Conservation (phyloP, 2,113 vertebrate species). For the Eubucco bourcierii region DNA sequence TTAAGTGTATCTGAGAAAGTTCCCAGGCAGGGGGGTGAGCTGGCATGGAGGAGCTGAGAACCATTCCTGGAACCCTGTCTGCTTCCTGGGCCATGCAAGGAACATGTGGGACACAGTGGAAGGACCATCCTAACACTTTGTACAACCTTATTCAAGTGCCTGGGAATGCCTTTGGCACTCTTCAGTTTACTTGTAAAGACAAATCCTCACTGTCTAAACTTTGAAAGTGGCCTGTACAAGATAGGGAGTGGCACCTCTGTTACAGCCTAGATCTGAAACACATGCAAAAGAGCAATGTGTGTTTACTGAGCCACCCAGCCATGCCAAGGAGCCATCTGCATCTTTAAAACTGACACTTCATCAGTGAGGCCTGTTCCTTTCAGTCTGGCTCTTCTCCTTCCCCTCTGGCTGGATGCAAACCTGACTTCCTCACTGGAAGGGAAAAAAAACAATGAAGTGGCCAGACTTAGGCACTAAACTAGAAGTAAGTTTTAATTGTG, state of each 20-base stretch:
- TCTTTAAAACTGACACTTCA: neutral
- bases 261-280: neutral
- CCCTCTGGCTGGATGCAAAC: neutral
- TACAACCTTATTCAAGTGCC: neutral
- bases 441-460: neutral
- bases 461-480: neutral
- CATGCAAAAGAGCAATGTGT: neutral
- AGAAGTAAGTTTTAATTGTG: neutral
- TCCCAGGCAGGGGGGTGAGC: neutral
- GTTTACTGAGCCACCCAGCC: neutral
- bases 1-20: neutral
- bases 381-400: neutral
- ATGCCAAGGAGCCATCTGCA: neutral
- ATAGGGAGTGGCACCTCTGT: neutral
- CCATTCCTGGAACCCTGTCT: neutral
- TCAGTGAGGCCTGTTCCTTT: neutral
- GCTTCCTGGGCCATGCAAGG: neutral
- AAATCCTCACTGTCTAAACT: neutral
- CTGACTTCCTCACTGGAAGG: neutral
- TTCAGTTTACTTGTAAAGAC: neutral
- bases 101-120: accelerated
- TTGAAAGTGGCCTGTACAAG: neutral
- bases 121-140: neutral
- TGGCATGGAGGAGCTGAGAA: neutral
- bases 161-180: neutral